These are phyloP conservation scores for Poeciliopsis paucimaculata DNA, from an alignment of 2,797 vertebrate genomes.

Conservation along the genomic window DNA sequence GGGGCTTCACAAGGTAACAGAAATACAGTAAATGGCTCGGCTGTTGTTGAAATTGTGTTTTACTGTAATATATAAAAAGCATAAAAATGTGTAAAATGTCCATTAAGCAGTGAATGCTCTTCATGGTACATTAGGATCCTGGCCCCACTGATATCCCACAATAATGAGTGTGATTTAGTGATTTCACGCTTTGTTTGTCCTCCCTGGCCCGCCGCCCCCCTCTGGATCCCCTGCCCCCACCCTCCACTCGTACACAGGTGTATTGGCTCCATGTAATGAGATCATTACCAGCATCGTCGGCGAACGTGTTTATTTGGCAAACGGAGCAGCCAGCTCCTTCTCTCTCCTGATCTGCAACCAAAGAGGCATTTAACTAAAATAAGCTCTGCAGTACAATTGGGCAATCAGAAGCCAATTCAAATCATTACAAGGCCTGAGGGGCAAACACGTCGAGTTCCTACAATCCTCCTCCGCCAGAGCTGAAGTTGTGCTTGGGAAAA, in stretches of 20 bases:
- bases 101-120: conserved; percentile 81
- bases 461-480: conserved; percentile 40
- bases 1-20: conserved; percentile 34
- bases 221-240: conserved; percentile 69
- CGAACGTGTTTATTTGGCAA: conserved; percentile 80
- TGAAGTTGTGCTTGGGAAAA: conserved; percentile 33
- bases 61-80: conserved; percentile 72
- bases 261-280: conserved; percentile 82
- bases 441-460: conserved; percentile 64
- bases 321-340: conserved; percentile 61
- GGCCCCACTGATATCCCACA: conserved; percentile 77
- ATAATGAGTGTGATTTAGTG: conserved; percentile 85
- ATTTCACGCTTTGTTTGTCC: conserved; percentile 85
- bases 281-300: conserved; percentile 80
- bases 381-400: conserved; percentile 73
- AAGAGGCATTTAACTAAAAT: conserved; percentile 80
- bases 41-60: conserved; percentile 66
- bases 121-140: conserved; percentile 82
- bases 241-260: conserved; percentile 77
- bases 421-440: conserved; percentile 73
- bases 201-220: conserved; percentile 73
- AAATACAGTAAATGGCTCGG: conserved; percentile 50
- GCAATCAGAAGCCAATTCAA: conserved; percentile 72
- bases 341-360: conserved; percentile 76
- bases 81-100: conserved; percentile 76